Percentiles rank a stretch among this genome's conserved stretches.
These are phyloP conservation scores for Eospalax fontanierii DNA, from an alignment of 2,797 vertebrate species.

Conservation along the genomic window DNA sequence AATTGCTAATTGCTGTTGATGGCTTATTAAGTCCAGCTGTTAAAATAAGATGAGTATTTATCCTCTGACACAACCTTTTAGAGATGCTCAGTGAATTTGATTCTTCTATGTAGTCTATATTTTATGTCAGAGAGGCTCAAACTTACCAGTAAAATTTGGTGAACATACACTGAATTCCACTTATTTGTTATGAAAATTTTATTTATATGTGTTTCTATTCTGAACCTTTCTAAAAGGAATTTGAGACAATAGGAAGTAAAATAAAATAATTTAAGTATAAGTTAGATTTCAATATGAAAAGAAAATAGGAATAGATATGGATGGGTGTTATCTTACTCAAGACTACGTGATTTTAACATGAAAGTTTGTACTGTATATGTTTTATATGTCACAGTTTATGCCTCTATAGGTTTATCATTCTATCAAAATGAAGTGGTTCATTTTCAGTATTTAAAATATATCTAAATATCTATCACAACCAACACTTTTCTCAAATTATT, in stretches of 20 bases:
- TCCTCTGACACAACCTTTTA: neutral
- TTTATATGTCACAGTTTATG: neutral
- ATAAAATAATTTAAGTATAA: neutral
- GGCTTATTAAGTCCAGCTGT: neutral
- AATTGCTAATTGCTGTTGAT: neutral
- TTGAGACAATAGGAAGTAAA: conserved; percentile 26
- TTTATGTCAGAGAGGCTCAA: neutral
- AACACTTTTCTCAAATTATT: neutral
- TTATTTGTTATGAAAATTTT: neutral
- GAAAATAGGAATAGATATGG: neutral
- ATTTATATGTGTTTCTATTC: neutral
- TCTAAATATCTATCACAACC: neutral
- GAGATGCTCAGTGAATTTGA: conserved; percentile 14
- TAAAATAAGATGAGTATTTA: conserved; percentile 4
- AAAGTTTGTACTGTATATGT: neutral
- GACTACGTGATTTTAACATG: neutral
- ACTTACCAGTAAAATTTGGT: neutral
- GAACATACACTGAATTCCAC: neutral
- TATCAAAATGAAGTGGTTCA: neutral
- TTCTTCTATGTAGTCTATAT: neutral
- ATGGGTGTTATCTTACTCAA: neutral
- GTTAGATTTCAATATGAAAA: neutral
- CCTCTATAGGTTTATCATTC: neutral
- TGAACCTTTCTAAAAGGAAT: conserved; percentile 16
- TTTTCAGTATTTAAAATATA: neutral